Evolutionary conservation across 2,113 vertebrate species (phyloP).

Genomic region (Jaculus jaculus): DNA sequence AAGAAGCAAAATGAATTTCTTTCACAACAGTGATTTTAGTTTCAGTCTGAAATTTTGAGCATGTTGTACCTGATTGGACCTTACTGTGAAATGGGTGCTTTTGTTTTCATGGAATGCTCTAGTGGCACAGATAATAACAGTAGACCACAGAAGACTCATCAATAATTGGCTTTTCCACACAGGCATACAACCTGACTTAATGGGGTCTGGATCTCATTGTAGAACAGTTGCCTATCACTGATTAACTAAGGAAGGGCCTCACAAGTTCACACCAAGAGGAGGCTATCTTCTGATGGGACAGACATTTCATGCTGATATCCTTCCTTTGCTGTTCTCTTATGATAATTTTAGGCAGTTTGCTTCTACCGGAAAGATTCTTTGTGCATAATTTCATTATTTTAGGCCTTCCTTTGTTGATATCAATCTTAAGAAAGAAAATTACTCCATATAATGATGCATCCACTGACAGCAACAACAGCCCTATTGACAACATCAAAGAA

Average conservation of each 20-base stretch:
- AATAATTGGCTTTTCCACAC: neutral
- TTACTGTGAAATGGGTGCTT: neutral
- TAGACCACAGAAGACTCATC: neutral
- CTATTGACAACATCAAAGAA: neutral
- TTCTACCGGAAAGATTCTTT: neutral
- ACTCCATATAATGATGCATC: neutral
- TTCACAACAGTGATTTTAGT: neutral
- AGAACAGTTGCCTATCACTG: neutral
- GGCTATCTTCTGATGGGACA: neutral
- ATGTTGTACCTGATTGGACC: neutral
- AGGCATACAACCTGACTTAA: neutral
- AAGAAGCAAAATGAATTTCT: neutral
- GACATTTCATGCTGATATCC: neutral
- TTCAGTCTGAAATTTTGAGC: neutral
- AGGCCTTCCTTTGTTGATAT: neutral
- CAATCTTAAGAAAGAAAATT: neutral
- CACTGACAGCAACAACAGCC: neutral
- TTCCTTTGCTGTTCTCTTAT: neutral
- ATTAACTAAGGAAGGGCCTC: neutral
- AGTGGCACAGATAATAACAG: neutral
- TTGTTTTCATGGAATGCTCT: neutral
- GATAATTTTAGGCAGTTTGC: neutral
- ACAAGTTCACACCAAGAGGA: neutral
- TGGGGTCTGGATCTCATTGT: neutral
- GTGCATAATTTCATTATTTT: neutral